phyloP scores from a whole-genome alignment of 2,113 vertebrate species.

The Plectropomus leopardus region DNA sequence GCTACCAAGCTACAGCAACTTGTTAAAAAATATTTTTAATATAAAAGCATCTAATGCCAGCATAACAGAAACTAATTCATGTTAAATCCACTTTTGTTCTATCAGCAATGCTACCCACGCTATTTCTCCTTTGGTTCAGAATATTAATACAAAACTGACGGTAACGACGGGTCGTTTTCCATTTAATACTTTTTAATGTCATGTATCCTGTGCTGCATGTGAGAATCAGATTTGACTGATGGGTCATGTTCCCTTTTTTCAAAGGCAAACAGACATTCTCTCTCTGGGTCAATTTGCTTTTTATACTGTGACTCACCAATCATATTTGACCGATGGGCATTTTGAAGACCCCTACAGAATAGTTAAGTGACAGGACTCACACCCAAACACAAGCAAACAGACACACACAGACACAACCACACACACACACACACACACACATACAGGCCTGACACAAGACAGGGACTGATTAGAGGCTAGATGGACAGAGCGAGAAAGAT shows the following conservation, averaged over 20 bases:
- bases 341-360: conserved; percentile 40
- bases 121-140: neutral
- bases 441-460: conserved; percentile 23
- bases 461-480: conserved; percentile 35
- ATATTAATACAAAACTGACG: neutral
- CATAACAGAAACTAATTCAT: neutral
- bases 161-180: neutral
- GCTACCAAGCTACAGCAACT: neutral
- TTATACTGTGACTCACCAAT: conserved; percentile 41
- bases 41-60: neutral
- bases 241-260: conserved; percentile 17
- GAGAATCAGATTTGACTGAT: conserved; percentile 35
- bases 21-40: neutral
- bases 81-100: conserved; percentile 14
- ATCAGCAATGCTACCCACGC: neutral
- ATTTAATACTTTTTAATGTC: conserved; percentile 38
- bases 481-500: conserved; percentile 55
- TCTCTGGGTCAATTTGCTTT: conserved; percentile 44
- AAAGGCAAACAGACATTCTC: conserved; percentile 36
- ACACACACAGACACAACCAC: neutral
- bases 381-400: neutral
- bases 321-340: conserved; percentile 46
- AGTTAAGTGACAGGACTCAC: conserved; percentile 56
- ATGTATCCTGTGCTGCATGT: conserved; percentile 22
- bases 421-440: conserved; percentile 6